Percentiles rank a stretch among this genome's conserved stretches.
These are phyloP conservation scores for Ageneiosus marmoratus DNA, from an alignment of 2,113 vertebrate species.

Conservation along the genomic window DNA sequence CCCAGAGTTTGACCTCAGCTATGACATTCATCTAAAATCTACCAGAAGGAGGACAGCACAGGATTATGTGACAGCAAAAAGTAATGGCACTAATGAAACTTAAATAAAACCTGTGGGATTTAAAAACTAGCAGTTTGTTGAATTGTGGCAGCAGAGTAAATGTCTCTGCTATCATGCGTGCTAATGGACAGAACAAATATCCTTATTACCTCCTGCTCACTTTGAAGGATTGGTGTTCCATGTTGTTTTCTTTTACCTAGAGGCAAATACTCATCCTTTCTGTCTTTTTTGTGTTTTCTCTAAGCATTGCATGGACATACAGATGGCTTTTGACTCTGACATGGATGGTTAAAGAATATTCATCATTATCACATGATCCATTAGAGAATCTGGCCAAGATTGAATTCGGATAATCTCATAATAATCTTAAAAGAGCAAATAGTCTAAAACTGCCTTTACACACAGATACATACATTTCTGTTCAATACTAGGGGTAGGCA, in stretches of 20 bases:
- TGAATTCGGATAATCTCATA: neutral
- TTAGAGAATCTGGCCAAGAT: neutral
- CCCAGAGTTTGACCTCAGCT: neutral
- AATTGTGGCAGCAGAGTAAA: neutral
- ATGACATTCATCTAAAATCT: neutral
- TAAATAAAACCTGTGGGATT: conserved; percentile 20
- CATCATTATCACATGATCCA: neutral
- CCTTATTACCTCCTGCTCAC: conserved; percentile 9
- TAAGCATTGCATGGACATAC: neutral
- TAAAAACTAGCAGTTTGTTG: neutral
- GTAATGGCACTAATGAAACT: neutral
- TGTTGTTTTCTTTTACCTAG: conserved; percentile 1
- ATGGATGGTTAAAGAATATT: neutral
- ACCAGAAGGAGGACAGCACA: neutral
- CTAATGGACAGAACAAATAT: conserved; percentile 13
- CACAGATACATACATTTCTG: neutral
- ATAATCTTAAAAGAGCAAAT: neutral
- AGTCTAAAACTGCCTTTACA: neutral
- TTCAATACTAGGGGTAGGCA: neutral
- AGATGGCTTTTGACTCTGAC: too few relatives aligned
- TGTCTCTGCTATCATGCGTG: neutral
- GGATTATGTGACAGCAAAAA: conserved; percentile 9
- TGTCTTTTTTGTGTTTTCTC: neutral
- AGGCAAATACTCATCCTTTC: neutral
- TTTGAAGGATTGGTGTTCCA: conserved; percentile 15